Base-by-base conservation (phyloP, 1,140 invertebrate genomes). In the Fragariocoptes setiger region DNA sequence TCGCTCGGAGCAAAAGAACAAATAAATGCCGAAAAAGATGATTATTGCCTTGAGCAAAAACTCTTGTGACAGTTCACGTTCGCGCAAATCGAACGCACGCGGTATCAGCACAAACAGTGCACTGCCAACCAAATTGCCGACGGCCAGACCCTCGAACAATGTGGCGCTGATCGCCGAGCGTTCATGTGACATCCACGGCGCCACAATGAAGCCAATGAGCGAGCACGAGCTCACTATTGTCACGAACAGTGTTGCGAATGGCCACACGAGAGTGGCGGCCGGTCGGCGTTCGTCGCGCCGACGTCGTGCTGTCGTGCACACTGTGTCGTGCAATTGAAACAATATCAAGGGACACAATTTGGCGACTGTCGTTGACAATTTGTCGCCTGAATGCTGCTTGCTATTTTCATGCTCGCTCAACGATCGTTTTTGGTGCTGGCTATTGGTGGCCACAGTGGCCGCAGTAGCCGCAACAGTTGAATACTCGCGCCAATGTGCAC, bases 1-100 rank as follows among this genome's bases (percentile, higher is more conserved):
- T 5, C 47, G 22, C 37, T 47, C 46, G 18, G 41, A 31, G 14
- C 18, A 35, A 41, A 45, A 47, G 19, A 47, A 47, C 4, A 46
- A 13, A 38, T 47, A 47, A 20, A 47, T 45, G n/a, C 46, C 46
- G 13, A 16, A n/a, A 42, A 47, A 47, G 13, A 47, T 45, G 14
- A 46, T 15, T 13, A 46, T 42, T 13, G 41, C 42, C 13, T 40
- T 37, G 39, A 43, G 41, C 36, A 47, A 47, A 39, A 45, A 47
- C 19, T 21, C 25, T 13, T 38, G 44, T 42, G 39, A 45, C 20
- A 40, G 37, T 4, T 47, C 46, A 35, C 25, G 25, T n/a, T 47
- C 43, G 4, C 25, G 39, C 19, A 47, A 45, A 19, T 46, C 40
- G 22, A 45, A 47, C n/a, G 46, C 46, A 35, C 45, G 39, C 8